A percentile compares a stretch with the other conserved stretches of the same genome.
Conservation (phyloP, 2,797 vertebrate genomes). For the Clarias platycephalus region DNA sequence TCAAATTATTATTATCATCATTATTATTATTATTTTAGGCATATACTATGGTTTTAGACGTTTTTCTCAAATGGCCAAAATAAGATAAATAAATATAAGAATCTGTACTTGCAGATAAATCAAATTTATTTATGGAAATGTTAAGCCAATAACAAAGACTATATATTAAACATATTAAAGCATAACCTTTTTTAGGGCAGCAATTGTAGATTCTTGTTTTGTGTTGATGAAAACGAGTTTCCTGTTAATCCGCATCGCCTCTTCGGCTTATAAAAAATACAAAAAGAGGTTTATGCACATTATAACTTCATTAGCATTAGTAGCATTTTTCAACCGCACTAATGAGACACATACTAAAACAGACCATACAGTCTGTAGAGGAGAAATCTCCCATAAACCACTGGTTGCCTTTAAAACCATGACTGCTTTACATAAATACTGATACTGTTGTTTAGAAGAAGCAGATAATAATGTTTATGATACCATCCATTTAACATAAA, state of each 20-base stretch:
- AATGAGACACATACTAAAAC: neutral
- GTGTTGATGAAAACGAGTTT: conserved; percentile 78
- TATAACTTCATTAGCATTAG: neutral
- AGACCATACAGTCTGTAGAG: conserved; percentile 7
- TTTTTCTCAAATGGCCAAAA: neutral
- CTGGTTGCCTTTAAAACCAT: conserved; percentile 24
- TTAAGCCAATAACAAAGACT: too few relatives aligned
- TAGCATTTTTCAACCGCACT: neutral
- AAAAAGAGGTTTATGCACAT: neutral
- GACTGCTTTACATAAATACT: conserved; percentile 59
- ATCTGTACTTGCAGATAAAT: neutral
- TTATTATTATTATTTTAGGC: neutral
- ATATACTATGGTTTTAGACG: neutral
- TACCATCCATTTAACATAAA: conserved; percentile 47
- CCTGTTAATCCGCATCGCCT: conserved; percentile 83
- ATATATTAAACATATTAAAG: neutral
- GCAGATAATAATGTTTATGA: conserved; percentile 59
- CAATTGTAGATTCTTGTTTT: conserved; percentile 79
- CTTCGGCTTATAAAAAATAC: conserved; percentile 75
- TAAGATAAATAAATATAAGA: neutral
- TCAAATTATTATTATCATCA: too few relatives aligned
- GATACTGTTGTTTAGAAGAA: conserved; percentile 55
- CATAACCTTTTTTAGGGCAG: conserved; percentile 81
- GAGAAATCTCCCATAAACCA: conserved; percentile 45
- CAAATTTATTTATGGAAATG: neutral